These are phyloP conservation scores for Tenthredo livida DNA, from an alignment of 2,888 invertebrate species.

Conservation along the genomic window DNA sequence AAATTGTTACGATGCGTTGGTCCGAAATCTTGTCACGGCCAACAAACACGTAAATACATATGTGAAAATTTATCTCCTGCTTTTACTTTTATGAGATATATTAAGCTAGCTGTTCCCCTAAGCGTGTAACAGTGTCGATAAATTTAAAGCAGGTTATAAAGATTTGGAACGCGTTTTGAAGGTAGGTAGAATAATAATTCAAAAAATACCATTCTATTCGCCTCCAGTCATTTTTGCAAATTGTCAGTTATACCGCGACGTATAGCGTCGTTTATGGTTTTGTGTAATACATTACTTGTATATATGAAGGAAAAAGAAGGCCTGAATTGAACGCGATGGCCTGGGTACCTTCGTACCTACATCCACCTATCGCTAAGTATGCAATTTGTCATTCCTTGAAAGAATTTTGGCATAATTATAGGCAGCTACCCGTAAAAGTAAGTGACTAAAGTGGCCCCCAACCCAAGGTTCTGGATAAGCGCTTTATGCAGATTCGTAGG, in stretches of 20 bases:
- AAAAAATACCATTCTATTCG: constrained; percentile 31
- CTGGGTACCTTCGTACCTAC: background rate
- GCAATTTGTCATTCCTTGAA: constrained; percentile 15
- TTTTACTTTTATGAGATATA: constrained; percentile 69
- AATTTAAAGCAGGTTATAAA: constrained; percentile 69
- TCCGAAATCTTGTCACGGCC: constrained; percentile 10
- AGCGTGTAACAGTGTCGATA: constrained; percentile 66
- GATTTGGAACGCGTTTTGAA: constrained; percentile 59
- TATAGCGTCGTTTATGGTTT: constrained; percentile 3
- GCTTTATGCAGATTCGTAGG: constrained; percentile 68
- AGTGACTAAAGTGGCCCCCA: constrained; percentile 39
- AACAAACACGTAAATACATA: background rate
- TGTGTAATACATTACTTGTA: background rate
- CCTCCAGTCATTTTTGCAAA: constrained; percentile 21
- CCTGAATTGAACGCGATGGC: background rate
- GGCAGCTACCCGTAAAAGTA: background rate
- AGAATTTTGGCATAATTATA: constrained; percentile 15
- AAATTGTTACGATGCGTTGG: background rate
- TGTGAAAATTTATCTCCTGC: background rate
- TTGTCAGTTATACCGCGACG: background rate
- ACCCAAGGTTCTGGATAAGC: constrained; percentile 28
- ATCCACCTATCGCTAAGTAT: background rate
- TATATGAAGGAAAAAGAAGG: background rate
- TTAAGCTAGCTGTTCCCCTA: constrained; percentile 65
- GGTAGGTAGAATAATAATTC: background rate